Base-by-base conservation (phyloP, 1,140 invertebrate genomes). In the Phortica variegata region DNA sequence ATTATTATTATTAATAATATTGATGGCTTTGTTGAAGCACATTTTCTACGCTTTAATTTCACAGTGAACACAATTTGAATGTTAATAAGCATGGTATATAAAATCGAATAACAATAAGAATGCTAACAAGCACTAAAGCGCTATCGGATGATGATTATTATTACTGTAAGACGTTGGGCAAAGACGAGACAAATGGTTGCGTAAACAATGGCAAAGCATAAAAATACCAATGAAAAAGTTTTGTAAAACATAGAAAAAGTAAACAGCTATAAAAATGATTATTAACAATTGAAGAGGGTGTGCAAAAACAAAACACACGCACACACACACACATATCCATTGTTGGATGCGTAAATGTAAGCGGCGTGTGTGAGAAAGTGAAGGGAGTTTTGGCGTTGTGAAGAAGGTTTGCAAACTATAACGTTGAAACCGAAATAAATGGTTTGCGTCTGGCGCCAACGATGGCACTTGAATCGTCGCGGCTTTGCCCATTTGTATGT, bases 41-140 rank as follows among this genome's bases (percentile, higher is more conserved):
- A n/a, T n/a, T n/a, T n/a, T n/a, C n/a, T n/a, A n/a, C n/a, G n/a
- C n/a, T n/a, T n/a, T n/a, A n/a, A n/a, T n/a, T n/a, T n/a, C n/a
- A n/a, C n/a, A n/a, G n/a, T n/a, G 63, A 65, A 68, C 63, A 68
- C 63, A 68, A 68, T 68, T 68, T 68, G 63, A 68, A 68, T 68
- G 63, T 57, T 68, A 68, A 68, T 68, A 57, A 68, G 65, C 31
- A 18, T n/a, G n/a, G n/a, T n/a, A n/a, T n/a, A 26, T 26, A 26
- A 26, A 10, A 26, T 26, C 5, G 23, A 26, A 26, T 26, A 26
- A 10, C 23, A 26, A 26, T 26, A 26, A 26, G 5, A 26, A 26
- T 10, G 5, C 23, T 26, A 26, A 26, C 10, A 26, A 26, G 23
- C 5, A 26, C 23, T 26, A 26, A 26, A 26, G 10, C 23, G 5